A percentile compares a stretch with the other conserved stretches of the same genome.
phyloP scores from a whole-genome alignment of 2,113 vertebrate species.

The Aplodontia rufa region DNA sequence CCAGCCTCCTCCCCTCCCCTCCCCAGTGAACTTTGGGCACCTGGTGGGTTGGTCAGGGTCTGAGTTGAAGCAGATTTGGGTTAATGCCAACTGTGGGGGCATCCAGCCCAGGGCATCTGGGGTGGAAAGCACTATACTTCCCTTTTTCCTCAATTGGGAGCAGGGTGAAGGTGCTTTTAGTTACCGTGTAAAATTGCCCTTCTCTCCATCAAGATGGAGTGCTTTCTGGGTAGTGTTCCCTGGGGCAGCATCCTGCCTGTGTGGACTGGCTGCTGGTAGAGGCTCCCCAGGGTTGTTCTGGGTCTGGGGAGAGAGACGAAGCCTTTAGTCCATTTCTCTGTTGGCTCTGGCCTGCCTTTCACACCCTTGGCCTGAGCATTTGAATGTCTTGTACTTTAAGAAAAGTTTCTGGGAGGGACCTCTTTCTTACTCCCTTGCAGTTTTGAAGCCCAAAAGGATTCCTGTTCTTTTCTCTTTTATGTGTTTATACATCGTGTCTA shows the following conservation, averaged over 20 bases:
- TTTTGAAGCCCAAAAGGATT: slow-evolving; percentile 23
- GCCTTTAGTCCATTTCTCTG: background rate
- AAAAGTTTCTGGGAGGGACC: slow-evolving; percentile 1
- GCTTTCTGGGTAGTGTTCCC: background rate
- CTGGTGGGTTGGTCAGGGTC: background rate
- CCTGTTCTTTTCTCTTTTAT: slow-evolving; percentile 44
- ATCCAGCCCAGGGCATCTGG: background rate
- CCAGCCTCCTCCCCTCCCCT: background rate
- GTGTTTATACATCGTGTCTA: slow-evolving; percentile 64
- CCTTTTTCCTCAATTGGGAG: background rate
- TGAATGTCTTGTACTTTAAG: slow-evolving; percentile 30
- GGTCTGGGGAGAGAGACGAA: background rate
- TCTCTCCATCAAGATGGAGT: background rate
- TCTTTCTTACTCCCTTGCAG: slow-evolving; percentile 42
- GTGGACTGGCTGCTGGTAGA: background rate
- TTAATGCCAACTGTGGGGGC: slow-evolving; percentile 1
- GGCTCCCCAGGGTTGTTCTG: background rate
- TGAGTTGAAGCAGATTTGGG: background rate
- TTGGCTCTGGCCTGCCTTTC: background rate
- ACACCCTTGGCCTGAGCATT: background rate
- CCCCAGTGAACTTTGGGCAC: background rate
- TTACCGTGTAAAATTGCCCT: background rate
- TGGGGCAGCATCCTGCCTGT: background rate
- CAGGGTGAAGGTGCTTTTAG: background rate
- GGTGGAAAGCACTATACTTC: background rate